A percentile compares a stretch with the other conserved stretches of the same genome.
Evolutionary conservation across 2,797 vertebrate species (phyloP).

Genomic region (Thamnophis elegans): DNA sequence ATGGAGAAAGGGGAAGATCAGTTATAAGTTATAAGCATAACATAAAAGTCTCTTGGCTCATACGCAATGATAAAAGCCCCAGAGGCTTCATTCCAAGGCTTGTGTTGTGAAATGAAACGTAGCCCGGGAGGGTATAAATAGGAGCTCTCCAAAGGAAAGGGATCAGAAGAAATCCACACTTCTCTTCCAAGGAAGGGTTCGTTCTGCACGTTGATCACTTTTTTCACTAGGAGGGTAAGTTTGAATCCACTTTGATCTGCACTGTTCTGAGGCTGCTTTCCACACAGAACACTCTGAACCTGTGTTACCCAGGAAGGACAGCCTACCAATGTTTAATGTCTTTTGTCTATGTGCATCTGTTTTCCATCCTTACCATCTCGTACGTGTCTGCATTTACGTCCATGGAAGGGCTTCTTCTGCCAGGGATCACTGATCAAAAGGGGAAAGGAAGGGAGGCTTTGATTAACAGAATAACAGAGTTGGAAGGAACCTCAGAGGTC

Average conservation of each 20-base stretch:
- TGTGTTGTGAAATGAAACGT: neutral
- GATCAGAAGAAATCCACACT: neutral
- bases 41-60: neutral
- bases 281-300: no score
- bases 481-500: no score
- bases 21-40: neutral
- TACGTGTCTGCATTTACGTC: neutral
- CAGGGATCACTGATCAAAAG: neutral
- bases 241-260: neutral
- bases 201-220: neutral
- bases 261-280: no score
- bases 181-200: no score
- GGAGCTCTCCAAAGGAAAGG: neutral
- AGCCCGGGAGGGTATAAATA: neutral
- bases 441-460: neutral
- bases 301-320: neutral
- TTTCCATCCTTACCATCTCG: neutral
- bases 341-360: neutral
- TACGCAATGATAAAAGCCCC: neutral
- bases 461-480: neutral
- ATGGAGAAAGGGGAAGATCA: neutral
- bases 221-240: neutral
- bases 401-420: neutral
- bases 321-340: neutral
- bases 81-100: no score